Percentiles rank a stretch among this genome's conserved stretches.
phyloP scores from a whole-genome alignment of 2,888 invertebrate genomes.

The Athrips mouffetella region DNA sequence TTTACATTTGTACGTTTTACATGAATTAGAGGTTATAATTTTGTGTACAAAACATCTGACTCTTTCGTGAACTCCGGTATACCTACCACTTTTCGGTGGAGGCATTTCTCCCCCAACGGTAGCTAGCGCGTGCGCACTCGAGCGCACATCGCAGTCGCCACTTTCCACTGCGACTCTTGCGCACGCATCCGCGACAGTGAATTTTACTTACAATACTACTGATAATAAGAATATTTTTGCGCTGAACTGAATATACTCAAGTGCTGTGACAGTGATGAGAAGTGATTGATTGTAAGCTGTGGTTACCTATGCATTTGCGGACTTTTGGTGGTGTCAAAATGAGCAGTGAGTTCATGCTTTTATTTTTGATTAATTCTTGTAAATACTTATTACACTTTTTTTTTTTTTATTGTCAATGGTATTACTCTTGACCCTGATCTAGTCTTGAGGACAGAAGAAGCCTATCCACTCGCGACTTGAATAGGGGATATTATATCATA shows the following conservation, averaged over 20 bases:
- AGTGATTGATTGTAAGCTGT: constrained; percentile 48
- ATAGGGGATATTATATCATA: too few species aligned
- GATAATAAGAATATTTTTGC: neutral
- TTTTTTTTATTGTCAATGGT: too few species aligned
- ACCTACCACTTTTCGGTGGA: constrained; percentile 11
- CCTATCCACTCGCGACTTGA: too few species aligned
- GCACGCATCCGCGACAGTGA: constrained; percentile 22
- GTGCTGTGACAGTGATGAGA: constrained; percentile 70
- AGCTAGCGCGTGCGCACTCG: neutral
- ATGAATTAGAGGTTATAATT: too few species aligned
- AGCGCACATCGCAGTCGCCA: constrained; percentile 31
- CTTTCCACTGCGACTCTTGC: constrained; percentile 34
- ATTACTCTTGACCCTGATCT: too few species aligned
- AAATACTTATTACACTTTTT: too few species aligned
- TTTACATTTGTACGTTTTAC: too few species aligned
- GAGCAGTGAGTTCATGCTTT: constrained; percentile 49
- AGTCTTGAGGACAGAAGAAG: too few species aligned
- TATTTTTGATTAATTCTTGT: neutral
- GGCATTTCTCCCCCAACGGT: constrained; percentile 8
- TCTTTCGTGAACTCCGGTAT: neutral
- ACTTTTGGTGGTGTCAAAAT: constrained; percentile 59
- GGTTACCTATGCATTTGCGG: constrained; percentile 40
- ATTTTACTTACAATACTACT: neutral
- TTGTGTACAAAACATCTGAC: too few species aligned
- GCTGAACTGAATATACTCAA: constrained; percentile 2